Evolutionary conservation across 2,797 vertebrate species (phyloP), one percentile per base, ranked within the genome.

Genomic region (Eulemur coronatus): DNA sequence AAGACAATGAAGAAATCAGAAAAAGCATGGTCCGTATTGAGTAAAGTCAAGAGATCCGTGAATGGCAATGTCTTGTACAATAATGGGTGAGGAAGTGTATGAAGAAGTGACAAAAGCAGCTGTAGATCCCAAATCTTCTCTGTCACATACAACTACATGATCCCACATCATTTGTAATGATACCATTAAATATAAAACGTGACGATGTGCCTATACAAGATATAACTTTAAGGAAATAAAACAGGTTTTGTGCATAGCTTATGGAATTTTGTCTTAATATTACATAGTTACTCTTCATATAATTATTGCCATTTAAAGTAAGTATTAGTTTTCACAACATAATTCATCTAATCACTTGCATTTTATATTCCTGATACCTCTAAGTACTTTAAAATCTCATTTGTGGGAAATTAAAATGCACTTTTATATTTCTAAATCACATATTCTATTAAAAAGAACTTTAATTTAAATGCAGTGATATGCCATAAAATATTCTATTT

Each of bases 401-500:
- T 92, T 88, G 46, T 79, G 57, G 35, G 50, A 73, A 96, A 94
- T 91, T 96, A 95, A 95, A 86, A 73, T 94, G 33, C 4, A 72
- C 48, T 72, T 97, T 92, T 84, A 41, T 92, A 85, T 84, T 86
- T 96, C 63, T 72, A 92, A 94, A 91, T 94, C 85, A 55, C 4
- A 84, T 69, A 75, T 92, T 91, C 90, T 89, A 92, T 95, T 96
- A 93, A 97, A 97, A 94, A 96, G 18, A 28, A 52, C 80, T 93
- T 97, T 95, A 67, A 93, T 84, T 38, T 95, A 84, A 89, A 87
- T 55, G 18, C 82, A 81, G 59, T 8, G 12, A 63, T 46, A 67
- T 26, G 22, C 33, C 63, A 80, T 95, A 92, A 91, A 97, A 84
- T 70, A 88, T 86, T 89, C 78, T 92, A 28, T 86, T 87, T 79